These are phyloP conservation scores for Drosophila tanythrix DNA, from an alignment of 2,888 invertebrate species.

Conservation along the genomic window DNA sequence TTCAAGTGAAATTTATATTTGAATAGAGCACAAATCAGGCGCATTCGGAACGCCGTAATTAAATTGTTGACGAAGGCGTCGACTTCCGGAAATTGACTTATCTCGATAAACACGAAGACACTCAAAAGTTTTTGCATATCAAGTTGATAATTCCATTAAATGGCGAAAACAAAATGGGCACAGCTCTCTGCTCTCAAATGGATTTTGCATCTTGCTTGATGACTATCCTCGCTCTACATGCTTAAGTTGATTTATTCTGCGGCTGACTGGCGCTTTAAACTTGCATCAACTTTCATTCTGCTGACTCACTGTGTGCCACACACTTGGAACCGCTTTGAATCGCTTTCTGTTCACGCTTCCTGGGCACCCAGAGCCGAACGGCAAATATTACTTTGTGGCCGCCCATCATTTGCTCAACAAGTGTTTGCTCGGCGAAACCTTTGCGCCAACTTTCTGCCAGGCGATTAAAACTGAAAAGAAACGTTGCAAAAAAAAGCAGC, in stretches of 20 bases:
- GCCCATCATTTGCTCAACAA: conserved; percentile 74
- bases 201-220: conserved; percentile 22
- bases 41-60: conserved; percentile 57
- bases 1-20: conserved; percentile 59
- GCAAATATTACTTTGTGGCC: conserved; percentile 77
- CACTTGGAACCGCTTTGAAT: conserved; percentile 3
- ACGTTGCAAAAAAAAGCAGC: conserved; percentile 14
- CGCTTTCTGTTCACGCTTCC: conserved; percentile 1
- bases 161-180: conserved; percentile 67
- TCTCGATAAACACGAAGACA: conserved; percentile 46
- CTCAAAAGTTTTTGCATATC: conserved; percentile 63
- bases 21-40: conserved; percentile 66
- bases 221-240: background rate
- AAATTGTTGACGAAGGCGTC: conserved; percentile 55
- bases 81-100: conserved; percentile 41
- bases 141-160: conserved; percentile 73
- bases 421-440: conserved; percentile 77
- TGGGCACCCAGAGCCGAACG: conserved; percentile 44
- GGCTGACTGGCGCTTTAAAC: conserved; percentile 51
- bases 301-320: conserved; percentile 52
- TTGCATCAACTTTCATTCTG: conserved; percentile 44
- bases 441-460: conserved; percentile 57
- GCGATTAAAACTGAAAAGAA: conserved; percentile 62
- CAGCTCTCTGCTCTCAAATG: conserved; percentile 34
- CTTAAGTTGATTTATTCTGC: conserved; percentile 43